A percentile compares a stretch with the other conserved stretches of the same genome.
Evolutionary conservation across 2,888 invertebrate genomes (phyloP).

Genomic region (Papilio elwesi): DNA sequence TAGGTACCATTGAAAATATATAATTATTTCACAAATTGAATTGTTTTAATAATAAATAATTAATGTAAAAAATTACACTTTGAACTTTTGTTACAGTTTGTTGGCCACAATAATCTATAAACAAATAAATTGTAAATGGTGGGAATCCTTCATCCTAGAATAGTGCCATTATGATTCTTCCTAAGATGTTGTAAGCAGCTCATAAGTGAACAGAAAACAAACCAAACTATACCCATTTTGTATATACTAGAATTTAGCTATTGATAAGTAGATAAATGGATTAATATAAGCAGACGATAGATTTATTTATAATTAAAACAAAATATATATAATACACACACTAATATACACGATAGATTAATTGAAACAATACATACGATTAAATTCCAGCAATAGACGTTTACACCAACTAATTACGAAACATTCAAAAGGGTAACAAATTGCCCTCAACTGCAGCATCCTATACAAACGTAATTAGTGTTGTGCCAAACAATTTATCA

Average conservation of each 20-base stretch:
- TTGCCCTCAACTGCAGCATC: slow-evolving; percentile 62
- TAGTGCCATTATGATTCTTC: too few relatives aligned
- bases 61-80: too few relatives aligned
- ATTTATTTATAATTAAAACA: not conserved
- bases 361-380: slow-evolving; percentile 38
- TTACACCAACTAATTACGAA: slow-evolving; percentile 38
- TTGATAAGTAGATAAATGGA: too few relatives aligned
- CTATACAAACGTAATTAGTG: slow-evolving; percentile 82
- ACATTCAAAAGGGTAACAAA: slow-evolving; percentile 57
- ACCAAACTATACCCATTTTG: too few relatives aligned
- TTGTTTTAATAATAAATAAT: not conserved
- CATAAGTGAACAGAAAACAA: too few relatives aligned
- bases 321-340: not conserved
- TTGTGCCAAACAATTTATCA: slow-evolving; percentile 70
- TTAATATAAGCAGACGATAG: too few relatives aligned
- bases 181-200: too few relatives aligned
- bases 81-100: too few relatives aligned
- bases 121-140: too few relatives aligned
- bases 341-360: not conserved
- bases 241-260: too few relatives aligned
- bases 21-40: not conserved
- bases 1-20: slow-evolving; percentile 6
- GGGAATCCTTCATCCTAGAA: too few relatives aligned
- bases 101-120: too few relatives aligned
- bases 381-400: not conserved